Evolutionary conservation across 1,140 invertebrate species (phyloP).

Genomic region (Mamestra configurata): DNA sequence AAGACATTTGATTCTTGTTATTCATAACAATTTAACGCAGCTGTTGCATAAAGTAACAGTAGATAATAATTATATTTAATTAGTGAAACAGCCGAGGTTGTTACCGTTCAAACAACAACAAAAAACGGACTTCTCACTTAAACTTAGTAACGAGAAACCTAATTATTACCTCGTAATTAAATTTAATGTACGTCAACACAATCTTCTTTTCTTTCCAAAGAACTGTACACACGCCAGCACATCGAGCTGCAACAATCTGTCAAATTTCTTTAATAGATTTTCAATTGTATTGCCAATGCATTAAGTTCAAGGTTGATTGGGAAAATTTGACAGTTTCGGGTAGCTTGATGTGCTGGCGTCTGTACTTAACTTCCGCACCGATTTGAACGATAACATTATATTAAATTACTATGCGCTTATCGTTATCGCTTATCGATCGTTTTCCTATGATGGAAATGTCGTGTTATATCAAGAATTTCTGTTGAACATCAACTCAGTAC

Average conservation of each 20-base stretch:
- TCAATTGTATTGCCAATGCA: no score
- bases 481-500: background rate
- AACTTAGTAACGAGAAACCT: background rate
- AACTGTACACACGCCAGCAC: no score
- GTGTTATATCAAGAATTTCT: constrained; percentile 6
- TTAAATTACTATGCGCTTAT: constrained; percentile 23
- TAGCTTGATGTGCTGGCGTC: no score
- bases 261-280: no score
- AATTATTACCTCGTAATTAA: background rate
- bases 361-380: constrained; percentile 7
- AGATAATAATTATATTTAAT: constrained; percentile 35
- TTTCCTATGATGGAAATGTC: background rate
- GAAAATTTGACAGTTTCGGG: no score
- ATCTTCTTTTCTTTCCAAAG: background rate
- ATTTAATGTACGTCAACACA: background rate
- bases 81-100: background rate
- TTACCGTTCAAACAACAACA: constrained; percentile 10
- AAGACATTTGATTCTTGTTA: background rate
- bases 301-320: no score
- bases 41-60: constrained; percentile 29
- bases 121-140: background rate
- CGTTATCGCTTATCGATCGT: constrained; percentile 22
- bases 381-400: background rate
- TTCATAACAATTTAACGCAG: background rate
- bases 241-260: no score